Evolutionary conservation across 2,888 invertebrate species (phyloP).

Genomic region (Anthrax anthrax): DNA sequence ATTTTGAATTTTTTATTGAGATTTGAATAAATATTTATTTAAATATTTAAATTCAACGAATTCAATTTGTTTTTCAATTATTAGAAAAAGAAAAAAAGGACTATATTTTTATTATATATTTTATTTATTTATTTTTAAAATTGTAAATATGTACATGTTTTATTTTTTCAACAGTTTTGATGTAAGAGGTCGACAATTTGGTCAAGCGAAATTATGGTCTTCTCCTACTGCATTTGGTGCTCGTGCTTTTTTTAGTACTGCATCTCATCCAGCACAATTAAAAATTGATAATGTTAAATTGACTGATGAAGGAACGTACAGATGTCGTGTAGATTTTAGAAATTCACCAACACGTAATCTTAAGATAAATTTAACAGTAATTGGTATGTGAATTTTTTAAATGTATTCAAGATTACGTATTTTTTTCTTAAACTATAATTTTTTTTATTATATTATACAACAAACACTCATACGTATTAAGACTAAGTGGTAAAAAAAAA

Average conservation of each 20-base stretch:
- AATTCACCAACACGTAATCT: slow-evolving; percentile 58
- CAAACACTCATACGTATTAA: no score
- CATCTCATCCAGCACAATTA: slow-evolving; percentile 64
- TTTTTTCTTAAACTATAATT: no score
- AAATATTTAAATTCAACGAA: no score
- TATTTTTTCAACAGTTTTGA: slow-evolving; percentile 48
- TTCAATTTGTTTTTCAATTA: no score
- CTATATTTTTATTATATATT: not conserved
- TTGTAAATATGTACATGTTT: no score
- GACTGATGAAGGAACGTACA: slow-evolving; percentile 52
- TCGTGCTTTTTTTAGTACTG: slow-evolving; percentile 69
- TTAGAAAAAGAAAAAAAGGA: no score
- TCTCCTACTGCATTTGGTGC: slow-evolving; percentile 61
- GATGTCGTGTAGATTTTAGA: slow-evolving; percentile 59
- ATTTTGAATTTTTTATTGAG: no score
- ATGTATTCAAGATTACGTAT: no score
- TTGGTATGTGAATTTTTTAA: slow-evolving; percentile 56
- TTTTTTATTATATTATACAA: no score
- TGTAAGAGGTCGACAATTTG: slow-evolving; percentile 54
- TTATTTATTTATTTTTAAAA: slow-evolving; percentile 7
- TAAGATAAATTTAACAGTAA: slow-evolving; percentile 59
- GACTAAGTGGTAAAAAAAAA: no score
- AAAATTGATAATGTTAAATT: slow-evolving; percentile 47
- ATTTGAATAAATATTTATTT: no score
- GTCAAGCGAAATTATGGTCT: slow-evolving; percentile 71